phyloP scores from a whole-genome alignment of 2,113 vertebrate species.

The Typhlomys cinereus region DNA sequence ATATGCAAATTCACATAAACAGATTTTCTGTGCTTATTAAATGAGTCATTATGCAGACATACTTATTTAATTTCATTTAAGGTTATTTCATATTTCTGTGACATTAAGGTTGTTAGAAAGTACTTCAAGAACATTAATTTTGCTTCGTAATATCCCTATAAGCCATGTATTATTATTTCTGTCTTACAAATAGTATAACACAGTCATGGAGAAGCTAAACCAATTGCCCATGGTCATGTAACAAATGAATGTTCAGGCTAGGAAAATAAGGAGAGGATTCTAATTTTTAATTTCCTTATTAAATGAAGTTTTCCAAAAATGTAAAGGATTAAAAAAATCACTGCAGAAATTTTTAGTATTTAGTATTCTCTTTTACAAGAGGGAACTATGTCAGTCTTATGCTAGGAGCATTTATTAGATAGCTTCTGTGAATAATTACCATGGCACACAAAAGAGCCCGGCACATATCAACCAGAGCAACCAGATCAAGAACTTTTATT shows the following conservation, averaged over 20 bases:
- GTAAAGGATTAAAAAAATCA: background rate
- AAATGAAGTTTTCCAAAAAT: constrained; percentile 18
- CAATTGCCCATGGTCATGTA: constrained; percentile 60
- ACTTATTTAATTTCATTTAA: constrained; percentile 74
- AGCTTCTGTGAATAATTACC: background rate
- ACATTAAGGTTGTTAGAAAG: constrained; percentile 68
- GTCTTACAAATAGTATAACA: constrained; percentile 71
- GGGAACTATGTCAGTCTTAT: background rate
- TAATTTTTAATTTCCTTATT: constrained; percentile 53
- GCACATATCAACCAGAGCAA: background rate
- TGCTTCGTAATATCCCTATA: constrained; percentile 53
- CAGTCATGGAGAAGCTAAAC: constrained; percentile 43
- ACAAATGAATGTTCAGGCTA: constrained; percentile 37
- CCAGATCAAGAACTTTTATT: background rate
- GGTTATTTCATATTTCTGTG: constrained; percentile 68
- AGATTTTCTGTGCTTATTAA: constrained; percentile 64
- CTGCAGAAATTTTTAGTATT: background rate
- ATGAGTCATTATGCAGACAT: constrained; percentile 65
- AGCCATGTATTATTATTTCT: constrained; percentile 64
- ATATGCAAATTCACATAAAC: constrained; percentile 62
- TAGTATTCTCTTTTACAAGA: background rate
- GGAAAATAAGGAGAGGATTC: background rate
- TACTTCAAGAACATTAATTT: constrained; percentile 71
- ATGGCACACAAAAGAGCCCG: background rate
- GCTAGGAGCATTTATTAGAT: background rate